These are phyloP conservation scores for Mormyrus proboscirostris DNA, from an alignment of 2,797 vertebrate species.

Conservation along the genomic window DNA sequence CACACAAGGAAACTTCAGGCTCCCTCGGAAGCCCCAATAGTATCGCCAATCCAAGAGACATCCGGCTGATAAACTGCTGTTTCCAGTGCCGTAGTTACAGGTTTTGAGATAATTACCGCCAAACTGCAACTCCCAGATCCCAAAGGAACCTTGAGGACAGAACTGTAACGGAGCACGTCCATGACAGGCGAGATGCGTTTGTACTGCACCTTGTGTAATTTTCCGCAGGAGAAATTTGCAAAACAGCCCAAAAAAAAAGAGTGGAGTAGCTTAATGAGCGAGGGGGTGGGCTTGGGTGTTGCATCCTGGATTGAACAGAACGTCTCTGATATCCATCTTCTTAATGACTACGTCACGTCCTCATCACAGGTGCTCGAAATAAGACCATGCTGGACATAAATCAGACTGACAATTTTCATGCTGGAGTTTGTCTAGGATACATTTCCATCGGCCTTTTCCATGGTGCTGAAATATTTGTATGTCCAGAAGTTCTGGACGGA, in stretches of 20 bases:
- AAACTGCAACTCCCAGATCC: neutral
- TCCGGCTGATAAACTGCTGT: neutral
- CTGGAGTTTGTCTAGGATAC: neutral
- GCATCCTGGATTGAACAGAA: constrained; percentile 2
- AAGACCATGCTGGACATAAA: neutral
- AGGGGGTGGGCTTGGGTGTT: neutral
- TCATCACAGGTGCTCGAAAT: neutral
- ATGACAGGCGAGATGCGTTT: neutral
- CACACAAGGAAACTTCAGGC: neutral
- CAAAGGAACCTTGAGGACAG: neutral
- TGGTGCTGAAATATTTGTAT: neutral
- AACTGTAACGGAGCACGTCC: neutral
- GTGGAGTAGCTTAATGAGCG: neutral
- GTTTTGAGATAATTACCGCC: neutral
- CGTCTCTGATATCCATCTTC: neutral
- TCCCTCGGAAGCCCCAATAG: neutral
- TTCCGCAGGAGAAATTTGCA: neutral
- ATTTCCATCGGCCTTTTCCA: neutral
- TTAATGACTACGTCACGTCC: neutral
- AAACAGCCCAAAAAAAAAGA: neutral
- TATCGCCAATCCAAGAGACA: neutral
- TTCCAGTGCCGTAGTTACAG: neutral
- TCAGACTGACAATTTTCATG: neutral
- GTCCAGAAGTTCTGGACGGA: constrained; percentile 21
- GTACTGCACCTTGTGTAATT: neutral